Conservation (phyloP, 2,797 vertebrate species). For the Mastacembelus armatus region DNA sequence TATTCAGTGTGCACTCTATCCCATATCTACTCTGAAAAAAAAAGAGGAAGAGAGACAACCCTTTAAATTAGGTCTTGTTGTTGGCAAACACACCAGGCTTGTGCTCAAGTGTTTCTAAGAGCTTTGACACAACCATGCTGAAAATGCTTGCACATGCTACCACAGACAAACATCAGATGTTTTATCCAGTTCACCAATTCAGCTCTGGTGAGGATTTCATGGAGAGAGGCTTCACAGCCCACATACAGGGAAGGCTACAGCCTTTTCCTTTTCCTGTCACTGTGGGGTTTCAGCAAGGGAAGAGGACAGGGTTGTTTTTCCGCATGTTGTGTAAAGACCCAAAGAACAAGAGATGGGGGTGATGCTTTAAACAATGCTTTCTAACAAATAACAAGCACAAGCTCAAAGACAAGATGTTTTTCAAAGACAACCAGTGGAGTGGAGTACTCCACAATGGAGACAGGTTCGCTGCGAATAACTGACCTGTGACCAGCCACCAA, state of each 20-base stretch:
- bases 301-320: constrained; percentile 41
- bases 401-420: constrained; percentile 37
- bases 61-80: constrained; percentile 77
- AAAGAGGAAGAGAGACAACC: constrained; percentile 43
- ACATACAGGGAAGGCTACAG: constrained; percentile 53
- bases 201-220: constrained; percentile 57
- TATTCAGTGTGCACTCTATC: constrained; percentile 71
- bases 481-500: constrained; percentile 51
- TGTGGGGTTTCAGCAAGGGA: constrained; percentile 28
- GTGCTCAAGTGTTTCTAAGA: constrained; percentile 69
- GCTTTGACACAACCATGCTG: constrained; percentile 66
- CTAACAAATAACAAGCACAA: constrained; percentile 44
- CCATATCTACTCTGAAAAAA: constrained; percentile 58
- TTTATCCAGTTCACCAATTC: constrained; percentile 71
- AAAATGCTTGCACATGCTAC: constrained; percentile 59
- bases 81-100: constrained; percentile 58
- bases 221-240: constrained; percentile 51
- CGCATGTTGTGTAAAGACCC: constrained; percentile 42
- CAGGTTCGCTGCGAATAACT: constrained; percentile 46
- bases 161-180: constrained; percentile 68
- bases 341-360: constrained; percentile 29
- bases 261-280: constrained; percentile 61
- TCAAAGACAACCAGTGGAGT: constrained; percentile 19
- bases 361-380: constrained; percentile 50
- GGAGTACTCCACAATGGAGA: constrained; percentile 36